Evolutionary conservation across 2,797 vertebrate species (phyloP).

Genomic region (Jordanella pulchra): DNA sequence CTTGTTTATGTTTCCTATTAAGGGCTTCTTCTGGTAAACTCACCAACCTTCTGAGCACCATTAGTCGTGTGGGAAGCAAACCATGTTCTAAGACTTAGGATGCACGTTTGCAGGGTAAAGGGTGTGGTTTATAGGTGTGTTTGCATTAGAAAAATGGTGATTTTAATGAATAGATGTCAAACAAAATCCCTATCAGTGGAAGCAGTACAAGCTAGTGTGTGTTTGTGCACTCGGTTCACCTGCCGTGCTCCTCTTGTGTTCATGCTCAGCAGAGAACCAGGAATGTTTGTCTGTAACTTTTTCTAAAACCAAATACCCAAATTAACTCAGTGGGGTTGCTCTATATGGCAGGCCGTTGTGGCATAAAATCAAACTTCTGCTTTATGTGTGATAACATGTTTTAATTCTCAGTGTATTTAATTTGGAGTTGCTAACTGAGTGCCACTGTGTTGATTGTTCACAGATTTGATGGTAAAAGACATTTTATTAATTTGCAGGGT

Average conservation of each 20-base stretch:
- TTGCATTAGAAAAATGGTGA: neutral
- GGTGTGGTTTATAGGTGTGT: too few relatives aligned
- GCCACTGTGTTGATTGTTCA: neutral
- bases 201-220: neutral
- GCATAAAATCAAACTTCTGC: neutral
- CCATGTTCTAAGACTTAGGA: too few relatives aligned
- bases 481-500: neutral
- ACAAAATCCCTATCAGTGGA: neutral
- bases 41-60: too few relatives aligned
- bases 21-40: too few relatives aligned
- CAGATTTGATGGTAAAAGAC: too few relatives aligned
- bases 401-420: neutral
- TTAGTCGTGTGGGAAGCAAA: too few relatives aligned
- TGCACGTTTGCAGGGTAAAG: too few relatives aligned
- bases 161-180: neutral
- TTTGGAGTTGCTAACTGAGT: neutral
- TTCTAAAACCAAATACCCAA: constrained; percentile 62
- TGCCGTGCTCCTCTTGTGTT: constrained; percentile 20
- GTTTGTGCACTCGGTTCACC: constrained; percentile 5
- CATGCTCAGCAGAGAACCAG: constrained; percentile 23
- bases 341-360: neutral
- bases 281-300: constrained; percentile 64
- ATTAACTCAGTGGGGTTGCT: constrained; percentile 64
- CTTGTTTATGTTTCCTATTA: too few relatives aligned
- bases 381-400: neutral